phyloP scores from a whole-genome alignment of 2,113 vertebrate species.

The Solenodon paradoxus region DNA sequence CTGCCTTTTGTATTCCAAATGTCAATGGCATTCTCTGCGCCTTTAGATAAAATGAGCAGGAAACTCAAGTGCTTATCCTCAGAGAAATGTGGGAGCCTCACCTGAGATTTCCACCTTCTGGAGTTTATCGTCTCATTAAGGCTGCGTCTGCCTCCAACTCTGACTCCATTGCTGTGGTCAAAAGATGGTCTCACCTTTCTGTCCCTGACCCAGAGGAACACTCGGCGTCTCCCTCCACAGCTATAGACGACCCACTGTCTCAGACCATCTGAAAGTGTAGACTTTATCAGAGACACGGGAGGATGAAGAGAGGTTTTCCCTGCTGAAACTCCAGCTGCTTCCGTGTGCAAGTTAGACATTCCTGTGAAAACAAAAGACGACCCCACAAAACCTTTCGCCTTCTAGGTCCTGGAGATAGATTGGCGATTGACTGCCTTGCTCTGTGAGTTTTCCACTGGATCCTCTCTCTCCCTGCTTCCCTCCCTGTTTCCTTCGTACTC shows the following conservation, averaged over 20 bases:
- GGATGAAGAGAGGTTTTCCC: background rate
- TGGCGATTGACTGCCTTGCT: background rate
- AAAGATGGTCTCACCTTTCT: background rate
- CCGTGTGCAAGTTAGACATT: background rate
- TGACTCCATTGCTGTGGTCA: background rate
- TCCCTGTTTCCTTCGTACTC: background rate
- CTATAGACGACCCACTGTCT: background rate
- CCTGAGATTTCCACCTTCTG: background rate
- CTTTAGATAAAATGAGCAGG: background rate
- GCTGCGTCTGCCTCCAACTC: background rate
- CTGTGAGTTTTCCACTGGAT: background rate
- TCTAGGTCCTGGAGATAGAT: background rate
- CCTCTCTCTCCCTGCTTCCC: background rate
- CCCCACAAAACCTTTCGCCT: background rate
- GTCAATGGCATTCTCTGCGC: background rate
- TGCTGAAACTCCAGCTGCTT: background rate
- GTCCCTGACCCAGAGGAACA: background rate
- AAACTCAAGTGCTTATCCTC: background rate
- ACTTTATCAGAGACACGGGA: background rate
- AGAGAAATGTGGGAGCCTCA: background rate
- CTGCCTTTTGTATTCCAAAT: background rate
- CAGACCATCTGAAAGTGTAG: background rate
- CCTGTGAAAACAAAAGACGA: background rate
- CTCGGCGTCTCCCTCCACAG: background rate
- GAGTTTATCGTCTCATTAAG: background rate